Conservation (phyloP, 2,888 invertebrate species). For the Pemphredon lugubris region DNA sequence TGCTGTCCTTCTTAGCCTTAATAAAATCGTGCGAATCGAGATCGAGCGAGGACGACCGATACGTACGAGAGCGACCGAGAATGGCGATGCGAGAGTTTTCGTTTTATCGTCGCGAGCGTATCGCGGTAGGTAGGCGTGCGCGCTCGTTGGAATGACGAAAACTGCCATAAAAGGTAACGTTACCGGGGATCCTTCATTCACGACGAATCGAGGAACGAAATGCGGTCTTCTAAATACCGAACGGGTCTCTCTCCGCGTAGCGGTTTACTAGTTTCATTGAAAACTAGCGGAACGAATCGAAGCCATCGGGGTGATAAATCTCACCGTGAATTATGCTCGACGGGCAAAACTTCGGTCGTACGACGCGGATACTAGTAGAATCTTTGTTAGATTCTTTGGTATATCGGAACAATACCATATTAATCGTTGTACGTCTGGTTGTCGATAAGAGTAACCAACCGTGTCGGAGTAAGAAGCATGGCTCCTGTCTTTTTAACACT, state of each 20-base stretch:
- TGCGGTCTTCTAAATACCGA: background rate
- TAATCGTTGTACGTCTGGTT: background rate
- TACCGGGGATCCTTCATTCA: background rate
- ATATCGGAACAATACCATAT: too few species aligned
- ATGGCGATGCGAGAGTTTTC: slow-evolving; percentile 29
- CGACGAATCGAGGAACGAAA: background rate
- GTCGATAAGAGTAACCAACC: background rate
- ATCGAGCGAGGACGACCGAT: slow-evolving; percentile 16
- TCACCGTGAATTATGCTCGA: too few species aligned
- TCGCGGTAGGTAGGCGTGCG: slow-evolving; percentile 18
- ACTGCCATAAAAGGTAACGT: slow-evolving; percentile 40
- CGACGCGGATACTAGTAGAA: too few species aligned
- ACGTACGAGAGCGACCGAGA: slow-evolving; percentile 19
- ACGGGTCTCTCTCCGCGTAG: background rate
- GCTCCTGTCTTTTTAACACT: background rate
- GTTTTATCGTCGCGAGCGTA: slow-evolving; percentile 3
- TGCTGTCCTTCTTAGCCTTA: background rate
- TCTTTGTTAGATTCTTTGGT: too few species aligned
- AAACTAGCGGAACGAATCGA: too few species aligned
- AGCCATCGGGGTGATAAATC: too few species aligned
- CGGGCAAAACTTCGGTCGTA: too few species aligned
- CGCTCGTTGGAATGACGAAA: slow-evolving; percentile 40
- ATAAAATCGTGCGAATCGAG: too few species aligned
- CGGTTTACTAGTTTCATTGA: too few species aligned
- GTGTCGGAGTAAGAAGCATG: background rate